Evolutionary conservation across 2,113 vertebrate species (phyloP).

Genomic region (Synchiropus splendidus): DNA sequence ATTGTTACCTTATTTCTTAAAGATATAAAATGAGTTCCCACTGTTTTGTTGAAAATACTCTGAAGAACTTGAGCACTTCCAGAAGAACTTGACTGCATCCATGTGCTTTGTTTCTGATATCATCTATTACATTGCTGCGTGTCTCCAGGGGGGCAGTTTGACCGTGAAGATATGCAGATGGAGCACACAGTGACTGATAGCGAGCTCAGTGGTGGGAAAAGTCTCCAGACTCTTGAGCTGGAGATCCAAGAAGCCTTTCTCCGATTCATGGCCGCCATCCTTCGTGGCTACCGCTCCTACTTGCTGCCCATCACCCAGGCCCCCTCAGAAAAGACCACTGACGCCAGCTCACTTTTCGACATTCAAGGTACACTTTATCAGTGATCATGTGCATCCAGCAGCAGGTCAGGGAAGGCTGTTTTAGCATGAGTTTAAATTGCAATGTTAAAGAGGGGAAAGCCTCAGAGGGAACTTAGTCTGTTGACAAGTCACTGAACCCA

Average conservation of each 20-base stretch:
- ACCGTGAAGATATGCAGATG: conserved; percentile 83
- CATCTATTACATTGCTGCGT: background rate
- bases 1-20: too few relatives aligned
- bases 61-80: background rate
- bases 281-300: conserved; percentile 93
- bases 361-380: conserved; percentile 80
- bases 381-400: too few relatives aligned
- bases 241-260: conserved; percentile 98
- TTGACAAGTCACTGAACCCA: too few relatives aligned
- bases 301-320: conserved; percentile 93
- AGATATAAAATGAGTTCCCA: too few relatives aligned
- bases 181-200: conserved; percentile 81
- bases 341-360: conserved; percentile 91
- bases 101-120: too few relatives aligned
- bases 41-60: too few relatives aligned
- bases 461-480: too few relatives aligned
- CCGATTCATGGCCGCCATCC: conserved; percentile 93
- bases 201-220: conserved; percentile 83
- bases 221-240: conserved; percentile 84
- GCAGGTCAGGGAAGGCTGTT: too few relatives aligned
- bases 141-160: conserved; percentile 80
- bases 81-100: background rate
- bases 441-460: too few relatives aligned
- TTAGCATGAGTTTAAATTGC: too few relatives aligned
- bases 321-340: conserved; percentile 94